Evolutionary conservation across 1,140 invertebrate species (phyloP).

Genomic region (Cyclina sinensis): DNA sequence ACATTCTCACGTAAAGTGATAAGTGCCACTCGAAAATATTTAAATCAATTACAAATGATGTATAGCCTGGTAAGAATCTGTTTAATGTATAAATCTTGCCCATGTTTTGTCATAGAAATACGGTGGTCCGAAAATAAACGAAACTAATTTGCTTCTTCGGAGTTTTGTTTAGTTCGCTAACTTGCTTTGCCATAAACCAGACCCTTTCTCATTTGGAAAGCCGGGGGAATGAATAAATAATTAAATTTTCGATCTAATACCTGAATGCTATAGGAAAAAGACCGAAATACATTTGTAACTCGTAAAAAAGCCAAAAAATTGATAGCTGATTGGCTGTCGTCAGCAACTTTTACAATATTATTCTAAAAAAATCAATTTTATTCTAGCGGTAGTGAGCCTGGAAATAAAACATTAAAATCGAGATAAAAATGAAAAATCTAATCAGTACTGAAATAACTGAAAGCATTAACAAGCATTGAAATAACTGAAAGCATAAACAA

Average conservation of each 20-base stretch:
- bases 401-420: no score
- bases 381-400: background rate
- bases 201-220: background rate
- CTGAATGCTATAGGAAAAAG: background rate
- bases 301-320: no score
- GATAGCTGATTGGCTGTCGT: no score
- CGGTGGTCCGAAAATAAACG: constrained; percentile 26
- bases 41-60: constrained; percentile 69
- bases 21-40: constrained; percentile 65
- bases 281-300: no score
- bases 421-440: no score
- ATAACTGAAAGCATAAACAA: no score
- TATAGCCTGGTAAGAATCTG: constrained; percentile 56
- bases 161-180: constrained; percentile 53
- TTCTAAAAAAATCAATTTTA: background rate
- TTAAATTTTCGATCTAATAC: background rate
- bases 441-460: no score
- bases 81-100: constrained; percentile 47
- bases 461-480: no score
- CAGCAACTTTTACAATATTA: no score
- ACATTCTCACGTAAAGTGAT: constrained; percentile 67
- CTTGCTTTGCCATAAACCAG: background rate
- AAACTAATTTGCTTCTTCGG: constrained; percentile 46
- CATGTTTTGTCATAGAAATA: constrained; percentile 54
- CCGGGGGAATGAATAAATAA: constrained; percentile 22